phyloP scores from a whole-genome alignment of 1,140 invertebrate species.

The Tetramorium alpestre region DNA sequence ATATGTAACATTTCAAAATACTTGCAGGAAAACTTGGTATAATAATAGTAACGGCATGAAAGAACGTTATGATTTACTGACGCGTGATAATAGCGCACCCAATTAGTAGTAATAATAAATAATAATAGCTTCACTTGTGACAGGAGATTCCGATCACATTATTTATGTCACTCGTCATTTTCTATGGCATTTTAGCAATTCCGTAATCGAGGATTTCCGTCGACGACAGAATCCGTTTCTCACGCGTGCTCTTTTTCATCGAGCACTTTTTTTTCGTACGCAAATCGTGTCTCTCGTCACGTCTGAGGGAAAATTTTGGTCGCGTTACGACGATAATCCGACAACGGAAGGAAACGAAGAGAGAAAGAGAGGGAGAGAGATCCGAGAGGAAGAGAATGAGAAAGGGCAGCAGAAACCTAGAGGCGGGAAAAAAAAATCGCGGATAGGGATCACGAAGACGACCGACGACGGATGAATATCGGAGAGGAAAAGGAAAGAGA shows the following conservation, averaged over 20 bases:
- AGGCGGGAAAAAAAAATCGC: conserved; percentile 56
- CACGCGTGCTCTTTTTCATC: background rate
- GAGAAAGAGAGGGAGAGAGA: background rate
- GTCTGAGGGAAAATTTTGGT: background rate
- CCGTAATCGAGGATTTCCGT: background rate
- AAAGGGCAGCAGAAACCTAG: conserved; percentile 5
- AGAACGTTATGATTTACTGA: background rate
- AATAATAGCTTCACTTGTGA: background rate
- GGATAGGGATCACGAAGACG: conserved; percentile 50
- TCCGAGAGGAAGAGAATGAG: conserved; percentile 9
- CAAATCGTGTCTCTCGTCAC: background rate
- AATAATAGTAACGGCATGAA: background rate
- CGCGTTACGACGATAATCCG: background rate
- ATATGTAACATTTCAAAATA: background rate
- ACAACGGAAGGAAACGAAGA: background rate
- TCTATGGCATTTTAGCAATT: background rate
- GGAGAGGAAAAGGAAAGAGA: conserved; percentile 60
- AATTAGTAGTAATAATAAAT: conserved; percentile 12
- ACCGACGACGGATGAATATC: conserved; percentile 73
- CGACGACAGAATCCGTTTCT: background rate
- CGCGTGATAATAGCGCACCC: background rate
- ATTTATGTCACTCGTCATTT: background rate
- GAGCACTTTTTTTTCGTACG: background rate
- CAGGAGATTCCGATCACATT: background rate
- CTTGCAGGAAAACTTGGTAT: background rate